phyloP scores from a whole-genome alignment of 2,113 vertebrate species.

The zebrafish (Danio rerio) region DNA sequence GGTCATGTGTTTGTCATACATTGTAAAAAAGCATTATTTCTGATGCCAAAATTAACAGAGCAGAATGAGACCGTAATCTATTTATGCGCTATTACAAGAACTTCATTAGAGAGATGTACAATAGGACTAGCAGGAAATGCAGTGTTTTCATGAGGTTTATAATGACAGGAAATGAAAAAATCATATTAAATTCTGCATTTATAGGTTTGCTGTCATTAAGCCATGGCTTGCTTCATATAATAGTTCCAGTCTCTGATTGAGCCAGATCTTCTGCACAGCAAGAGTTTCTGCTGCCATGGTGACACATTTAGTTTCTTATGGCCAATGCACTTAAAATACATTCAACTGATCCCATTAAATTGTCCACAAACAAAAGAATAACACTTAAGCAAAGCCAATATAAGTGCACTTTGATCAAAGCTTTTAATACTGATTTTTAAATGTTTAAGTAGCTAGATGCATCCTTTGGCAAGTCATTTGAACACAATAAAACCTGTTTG shows the following conservation, averaged over 20 bases:
- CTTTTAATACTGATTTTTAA: neutral
- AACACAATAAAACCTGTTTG: too few relatives aligned
- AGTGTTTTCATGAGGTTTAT: neutral
- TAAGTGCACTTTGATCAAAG: neutral
- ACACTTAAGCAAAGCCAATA: neutral
- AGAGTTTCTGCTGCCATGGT: conserved; percentile 55
- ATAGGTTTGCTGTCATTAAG: conserved; percentile 26
- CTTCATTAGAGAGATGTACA: neutral
- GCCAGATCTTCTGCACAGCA: conserved; percentile 48
- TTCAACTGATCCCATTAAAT: conserved; percentile 26
- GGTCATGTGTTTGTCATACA: neutral
- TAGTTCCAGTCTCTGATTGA: conserved; percentile 14
- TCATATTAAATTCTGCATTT: conserved; percentile 17
- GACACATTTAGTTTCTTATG: conserved; percentile 51
- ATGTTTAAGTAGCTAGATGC: neutral
- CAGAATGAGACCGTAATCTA: neutral
- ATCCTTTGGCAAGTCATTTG: neutral
- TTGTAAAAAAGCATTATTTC: neutral
- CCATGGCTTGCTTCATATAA: conserved; percentile 22
- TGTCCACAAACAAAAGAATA: conserved; percentile 22
- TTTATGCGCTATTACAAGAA: neutral
- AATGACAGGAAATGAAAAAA: neutral
- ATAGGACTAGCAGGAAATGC: neutral
- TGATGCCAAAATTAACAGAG: neutral
- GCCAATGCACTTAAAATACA: conserved; percentile 11